These are phyloP conservation scores for Hippopotamus amphibius DNA, from an alignment of 2,113 vertebrate genomes.

Conservation along the genomic window DNA sequence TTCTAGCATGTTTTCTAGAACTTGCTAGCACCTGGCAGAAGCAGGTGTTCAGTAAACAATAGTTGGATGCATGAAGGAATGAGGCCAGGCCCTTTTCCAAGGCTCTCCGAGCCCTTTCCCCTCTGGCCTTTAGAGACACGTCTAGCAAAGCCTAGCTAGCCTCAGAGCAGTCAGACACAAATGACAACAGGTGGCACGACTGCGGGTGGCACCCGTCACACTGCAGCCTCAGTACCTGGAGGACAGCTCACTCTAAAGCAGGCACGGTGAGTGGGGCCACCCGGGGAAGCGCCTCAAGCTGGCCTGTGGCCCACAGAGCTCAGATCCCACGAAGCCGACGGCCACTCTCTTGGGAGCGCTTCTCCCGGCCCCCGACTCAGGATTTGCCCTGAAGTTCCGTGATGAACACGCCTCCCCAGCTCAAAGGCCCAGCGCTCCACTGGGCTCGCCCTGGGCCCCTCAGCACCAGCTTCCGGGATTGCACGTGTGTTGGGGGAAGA, in stretches of 20 bases:
- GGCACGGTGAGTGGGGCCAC: neutral
- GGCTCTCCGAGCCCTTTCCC: neutral
- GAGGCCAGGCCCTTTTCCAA: neutral
- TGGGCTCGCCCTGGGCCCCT: neutral
- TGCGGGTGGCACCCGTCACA: neutral
- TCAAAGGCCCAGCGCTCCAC: neutral
- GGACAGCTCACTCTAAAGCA: fast-evolving
- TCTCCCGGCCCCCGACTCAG: neutral
- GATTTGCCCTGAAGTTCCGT: neutral
- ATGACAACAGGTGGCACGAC: neutral
- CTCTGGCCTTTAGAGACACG: neutral
- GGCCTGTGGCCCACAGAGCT: neutral
- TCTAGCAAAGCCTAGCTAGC: neutral
- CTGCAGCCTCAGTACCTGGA: too few relatives aligned
- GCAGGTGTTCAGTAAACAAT: neutral
- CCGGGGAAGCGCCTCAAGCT: neutral
- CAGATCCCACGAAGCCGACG: neutral
- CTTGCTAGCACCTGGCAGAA: neutral
- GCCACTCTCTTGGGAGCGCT: neutral
- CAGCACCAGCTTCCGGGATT: neutral
- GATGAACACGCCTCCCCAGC: too few relatives aligned
- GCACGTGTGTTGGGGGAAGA: neutral
- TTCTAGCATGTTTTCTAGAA: neutral
- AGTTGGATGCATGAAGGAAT: neutral
- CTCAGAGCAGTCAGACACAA: neutral